These are phyloP conservation scores for Siniperca chuatsi DNA, from an alignment of 2,113 vertebrate species.

Conservation along the genomic window DNA sequence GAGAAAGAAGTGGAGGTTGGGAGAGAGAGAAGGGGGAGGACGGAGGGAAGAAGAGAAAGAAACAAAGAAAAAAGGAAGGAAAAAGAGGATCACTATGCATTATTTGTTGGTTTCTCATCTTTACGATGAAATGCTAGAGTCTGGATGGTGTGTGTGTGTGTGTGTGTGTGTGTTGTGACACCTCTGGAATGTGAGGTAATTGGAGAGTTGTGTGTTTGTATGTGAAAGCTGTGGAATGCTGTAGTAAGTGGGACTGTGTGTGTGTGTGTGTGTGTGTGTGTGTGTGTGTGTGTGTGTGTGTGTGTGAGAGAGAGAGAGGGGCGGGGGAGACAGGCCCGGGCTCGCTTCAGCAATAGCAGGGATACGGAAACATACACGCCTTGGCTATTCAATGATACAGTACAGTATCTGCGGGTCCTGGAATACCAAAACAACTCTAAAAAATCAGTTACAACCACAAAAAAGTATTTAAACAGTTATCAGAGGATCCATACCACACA, in stretches of 20 bases:
- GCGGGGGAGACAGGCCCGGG: slow-evolving; percentile 24
- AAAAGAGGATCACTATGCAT: not conserved
- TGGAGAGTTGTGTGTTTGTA: slow-evolving; percentile 45
- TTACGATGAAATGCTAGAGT: not conserved
- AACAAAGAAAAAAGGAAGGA: slow-evolving; percentile 1
- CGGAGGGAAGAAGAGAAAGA: not conserved
- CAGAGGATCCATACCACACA: too few relatives aligned
- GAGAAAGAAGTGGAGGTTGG: not conserved
- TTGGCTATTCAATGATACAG: not conserved
- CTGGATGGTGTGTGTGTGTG: slow-evolving; percentile 6
- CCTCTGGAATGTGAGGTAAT: slow-evolving; percentile 64
- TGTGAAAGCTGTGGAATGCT: slow-evolving; percentile 60
- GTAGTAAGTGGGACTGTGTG: slow-evolving; percentile 45
- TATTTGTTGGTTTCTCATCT: not conserved
- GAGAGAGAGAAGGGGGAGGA: not conserved
- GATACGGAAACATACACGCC: not conserved
- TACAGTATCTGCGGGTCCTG: not conserved
- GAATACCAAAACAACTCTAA: not conserved
- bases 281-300: slow-evolving; percentile 19
- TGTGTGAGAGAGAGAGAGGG: slow-evolving; percentile 4
- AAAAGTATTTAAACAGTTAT: too few relatives aligned
- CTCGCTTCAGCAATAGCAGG: slow-evolving; percentile 22
- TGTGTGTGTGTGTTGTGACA: slow-evolving; percentile 47
- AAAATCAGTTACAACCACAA: too few relatives aligned
- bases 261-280: slow-evolving; percentile 29